Conservation (phyloP, 2,888 invertebrate genomes). For the Cosmia pyralina region DNA sequence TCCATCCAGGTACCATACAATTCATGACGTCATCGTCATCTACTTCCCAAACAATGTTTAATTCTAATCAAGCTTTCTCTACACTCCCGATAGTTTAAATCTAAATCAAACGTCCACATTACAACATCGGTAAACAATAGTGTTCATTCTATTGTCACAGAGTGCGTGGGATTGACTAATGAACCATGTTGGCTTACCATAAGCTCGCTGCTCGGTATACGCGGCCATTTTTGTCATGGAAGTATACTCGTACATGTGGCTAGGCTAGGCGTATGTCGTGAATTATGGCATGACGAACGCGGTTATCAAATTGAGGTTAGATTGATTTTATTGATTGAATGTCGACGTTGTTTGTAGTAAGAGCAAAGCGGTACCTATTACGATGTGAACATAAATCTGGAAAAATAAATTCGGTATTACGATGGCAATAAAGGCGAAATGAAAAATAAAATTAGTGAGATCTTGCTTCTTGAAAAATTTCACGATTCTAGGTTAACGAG, state of each 20-base stretch:
- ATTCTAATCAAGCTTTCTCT: slow-evolving; percentile 53
- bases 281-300: slow-evolving; percentile 48
- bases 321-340: slow-evolving; percentile 51
- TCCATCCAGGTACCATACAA: not conserved
- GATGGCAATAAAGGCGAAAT: too few relatives aligned
- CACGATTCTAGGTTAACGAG: too few relatives aligned
- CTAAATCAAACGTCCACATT: slow-evolving; percentile 61
- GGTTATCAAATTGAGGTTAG: slow-evolving; percentile 57
- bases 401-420: slow-evolving; percentile 6
- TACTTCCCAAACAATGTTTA: slow-evolving; percentile 6
- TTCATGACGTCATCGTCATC: slow-evolving; percentile 29
- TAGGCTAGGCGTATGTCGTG: slow-evolving; percentile 38
- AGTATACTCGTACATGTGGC: slow-evolving; percentile 38
- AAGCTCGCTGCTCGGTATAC: slow-evolving; percentile 50
- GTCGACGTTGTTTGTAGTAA: slow-evolving; percentile 30
- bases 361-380: not conserved
- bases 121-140: slow-evolving; percentile 76
- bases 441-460: too few relatives aligned
- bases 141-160: slow-evolving; percentile 73
- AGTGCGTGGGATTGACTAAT: slow-evolving; percentile 81
- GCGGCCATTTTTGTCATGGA: slow-evolving; percentile 64
- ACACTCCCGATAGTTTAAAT: slow-evolving; percentile 55
- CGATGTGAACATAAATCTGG: not conserved
- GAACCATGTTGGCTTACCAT: slow-evolving; percentile 67
- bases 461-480: too few relatives aligned